Percentiles rank a stretch among this genome's conserved stretches.
phyloP scores from a whole-genome alignment of 1,140 invertebrate species.

The Anastrepha obliqua region DNA sequence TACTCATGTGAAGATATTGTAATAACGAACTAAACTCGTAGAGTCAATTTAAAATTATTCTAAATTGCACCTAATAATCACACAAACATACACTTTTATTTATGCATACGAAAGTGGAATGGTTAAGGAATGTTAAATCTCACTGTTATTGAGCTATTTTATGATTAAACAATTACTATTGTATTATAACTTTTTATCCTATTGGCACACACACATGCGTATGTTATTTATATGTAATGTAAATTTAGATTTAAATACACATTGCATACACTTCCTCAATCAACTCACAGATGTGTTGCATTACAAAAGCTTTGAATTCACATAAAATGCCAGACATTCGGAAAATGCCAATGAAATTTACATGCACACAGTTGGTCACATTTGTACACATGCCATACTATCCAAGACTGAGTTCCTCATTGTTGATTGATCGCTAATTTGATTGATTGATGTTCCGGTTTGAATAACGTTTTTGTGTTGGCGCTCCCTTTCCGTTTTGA shows the following conservation, averaged over 20 bases:
- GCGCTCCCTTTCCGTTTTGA: neutral
- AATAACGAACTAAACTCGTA: conserved; percentile 39
- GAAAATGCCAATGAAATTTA: neutral
- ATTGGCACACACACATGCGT: conserved; percentile 2
- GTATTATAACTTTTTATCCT: neutral
- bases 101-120: conserved; percentile 14
- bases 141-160: conserved; percentile 7
- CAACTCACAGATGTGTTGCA: too few relatives aligned
- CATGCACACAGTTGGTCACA: neutral
- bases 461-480: neutral
- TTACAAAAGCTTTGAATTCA: too few relatives aligned
- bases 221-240: neutral
- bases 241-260: neutral
- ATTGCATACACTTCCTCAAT: too few relatives aligned
- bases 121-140: conserved; percentile 40
- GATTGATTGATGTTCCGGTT: neutral
- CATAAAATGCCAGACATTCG: too few relatives aligned
- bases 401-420: neutral
- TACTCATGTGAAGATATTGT: conserved; percentile 37
- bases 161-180: neutral
- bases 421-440: conserved; percentile 32
- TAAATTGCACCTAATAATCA: conserved; percentile 25
- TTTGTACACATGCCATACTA: neutral
- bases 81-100: conserved; percentile 20
- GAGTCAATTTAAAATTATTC: neutral